These are phyloP conservation scores for Caenorhabditis imperialis DNA, from an alignment of 2,888 invertebrate species.

Conservation along the genomic window DNA sequence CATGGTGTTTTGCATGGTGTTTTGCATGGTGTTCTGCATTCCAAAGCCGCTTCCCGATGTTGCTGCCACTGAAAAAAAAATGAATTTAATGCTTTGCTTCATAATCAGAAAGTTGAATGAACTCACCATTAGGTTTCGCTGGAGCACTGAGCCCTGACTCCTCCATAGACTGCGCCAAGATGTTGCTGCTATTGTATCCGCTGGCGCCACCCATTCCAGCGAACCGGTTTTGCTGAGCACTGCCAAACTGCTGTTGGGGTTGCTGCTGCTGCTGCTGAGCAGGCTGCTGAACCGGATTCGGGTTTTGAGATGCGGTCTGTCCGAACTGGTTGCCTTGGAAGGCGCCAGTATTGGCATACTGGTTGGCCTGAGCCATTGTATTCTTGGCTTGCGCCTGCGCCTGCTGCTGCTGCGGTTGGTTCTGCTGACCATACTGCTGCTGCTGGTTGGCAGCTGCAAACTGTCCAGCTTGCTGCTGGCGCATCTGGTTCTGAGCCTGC, in stretches of 20 bases:
- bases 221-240: too few relatives aligned
- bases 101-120: neutral
- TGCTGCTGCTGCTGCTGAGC: conserved; percentile 3
- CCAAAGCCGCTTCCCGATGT: neutral
- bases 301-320: neutral
- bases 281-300: neutral
- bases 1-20: conserved; percentile 9
- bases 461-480: conserved; percentile 19
- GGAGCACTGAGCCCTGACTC: conserved; percentile 32
- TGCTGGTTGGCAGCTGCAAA: conserved; percentile 16
- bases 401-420: conserved; percentile 35
- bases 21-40: conserved; percentile 12
- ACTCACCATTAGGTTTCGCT: conserved; percentile 13
- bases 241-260: too few relatives aligned
- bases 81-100: neutral
- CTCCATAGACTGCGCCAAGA: conserved; percentile 46
- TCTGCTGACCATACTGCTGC: conserved; percentile 20
- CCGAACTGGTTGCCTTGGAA: too few relatives aligned
- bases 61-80: conserved; percentile 9
- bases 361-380: neutral
- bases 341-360: neutral
- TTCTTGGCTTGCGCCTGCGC: conserved; percentile 1
- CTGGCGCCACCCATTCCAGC: neutral
- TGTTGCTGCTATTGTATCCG: conserved; percentile 8
- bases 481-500: neutral